phyloP scores from a whole-genome alignment of 2,888 invertebrate genomes.

The Mantis religiosa region DNA sequence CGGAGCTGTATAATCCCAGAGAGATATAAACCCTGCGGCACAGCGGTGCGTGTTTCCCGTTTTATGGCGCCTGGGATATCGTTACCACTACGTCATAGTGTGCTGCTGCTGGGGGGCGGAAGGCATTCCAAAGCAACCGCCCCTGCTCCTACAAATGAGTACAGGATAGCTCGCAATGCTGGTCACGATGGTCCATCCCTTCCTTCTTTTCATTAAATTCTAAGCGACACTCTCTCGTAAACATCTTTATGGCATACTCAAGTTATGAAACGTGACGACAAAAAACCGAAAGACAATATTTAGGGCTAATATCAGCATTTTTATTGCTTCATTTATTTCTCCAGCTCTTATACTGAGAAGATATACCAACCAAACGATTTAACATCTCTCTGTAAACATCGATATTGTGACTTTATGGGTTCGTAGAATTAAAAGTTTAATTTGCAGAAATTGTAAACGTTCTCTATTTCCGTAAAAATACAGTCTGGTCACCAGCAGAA shows the following conservation, averaged over 20 bases:
- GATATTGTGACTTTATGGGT: too few species aligned
- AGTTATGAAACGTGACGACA: too few species aligned
- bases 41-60: not conserved
- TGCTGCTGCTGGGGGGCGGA: too few species aligned
- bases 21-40: not conserved
- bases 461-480: too few species aligned
- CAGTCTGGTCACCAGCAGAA: too few species aligned
- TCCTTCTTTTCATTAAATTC: not conserved
- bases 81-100: not conserved
- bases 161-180: not conserved
- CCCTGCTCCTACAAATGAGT: not conserved
- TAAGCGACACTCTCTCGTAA: not conserved
- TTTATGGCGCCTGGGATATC: not conserved
- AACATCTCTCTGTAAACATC: too few species aligned
- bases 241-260: not conserved
- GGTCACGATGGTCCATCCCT: not conserved
- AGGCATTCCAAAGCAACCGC: not conserved
- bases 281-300: not conserved
- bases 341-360: too few species aligned
- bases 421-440: too few species aligned
- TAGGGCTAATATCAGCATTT: too few species aligned
- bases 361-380: too few species aligned
- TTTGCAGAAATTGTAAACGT: too few species aligned
- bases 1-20: not conserved
- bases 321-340: too few species aligned